A percentile compares a stretch with the other conserved stretches of the same genome.
Conservation (phyloP, 2,797 vertebrate genomes). For the Selene dorsalis region DNA sequence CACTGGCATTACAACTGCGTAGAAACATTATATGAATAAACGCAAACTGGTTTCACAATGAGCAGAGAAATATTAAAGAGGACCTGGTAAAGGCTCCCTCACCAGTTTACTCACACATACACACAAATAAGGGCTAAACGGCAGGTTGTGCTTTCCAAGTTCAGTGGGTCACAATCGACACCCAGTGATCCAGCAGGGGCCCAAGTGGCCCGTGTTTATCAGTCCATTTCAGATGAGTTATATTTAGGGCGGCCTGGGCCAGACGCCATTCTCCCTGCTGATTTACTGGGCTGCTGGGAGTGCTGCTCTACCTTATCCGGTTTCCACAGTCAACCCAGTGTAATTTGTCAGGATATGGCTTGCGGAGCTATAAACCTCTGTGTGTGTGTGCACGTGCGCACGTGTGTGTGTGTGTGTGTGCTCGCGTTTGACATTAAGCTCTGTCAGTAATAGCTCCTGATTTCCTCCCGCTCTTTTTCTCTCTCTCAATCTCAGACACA, state of each 20-base stretch:
- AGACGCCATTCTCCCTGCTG: slow-evolving; percentile 84
- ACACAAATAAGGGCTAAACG: slow-evolving; percentile 66
- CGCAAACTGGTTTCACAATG: slow-evolving; percentile 38
- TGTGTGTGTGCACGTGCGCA: slow-evolving; percentile 41
- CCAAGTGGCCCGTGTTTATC: slow-evolving; percentile 81
- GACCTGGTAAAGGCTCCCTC: slow-evolving; percentile 20
- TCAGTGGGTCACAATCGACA: slow-evolving; percentile 82
- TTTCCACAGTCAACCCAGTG: slow-evolving; percentile 83
- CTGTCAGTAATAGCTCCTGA: slow-evolving; percentile 81
- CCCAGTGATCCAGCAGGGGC: slow-evolving; percentile 74
- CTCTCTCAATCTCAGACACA: slow-evolving; percentile 70
- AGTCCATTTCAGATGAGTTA: slow-evolving; percentile 85
- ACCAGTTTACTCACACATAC: slow-evolving; percentile 30
- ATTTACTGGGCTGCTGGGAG: slow-evolving; percentile 84
- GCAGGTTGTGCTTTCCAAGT: slow-evolving; percentile 78
- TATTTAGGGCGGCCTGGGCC: slow-evolving; percentile 82
- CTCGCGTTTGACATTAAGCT: slow-evolving; percentile 74
- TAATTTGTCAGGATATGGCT: slow-evolving; percentile 85
- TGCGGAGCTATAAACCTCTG: slow-evolving; percentile 77
- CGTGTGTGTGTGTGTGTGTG: slow-evolving; percentile 49
- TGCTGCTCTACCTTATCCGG: slow-evolving; percentile 82
- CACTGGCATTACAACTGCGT: slow-evolving; percentile 29
- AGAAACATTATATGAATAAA: slow-evolving; percentile 45
- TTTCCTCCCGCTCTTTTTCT: slow-evolving; percentile 72
- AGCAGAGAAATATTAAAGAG: slow-evolving; percentile 35